Base-by-base conservation (phyloP, 2,888 invertebrate genomes). In the Steinernema hermaphroditum region DNA sequence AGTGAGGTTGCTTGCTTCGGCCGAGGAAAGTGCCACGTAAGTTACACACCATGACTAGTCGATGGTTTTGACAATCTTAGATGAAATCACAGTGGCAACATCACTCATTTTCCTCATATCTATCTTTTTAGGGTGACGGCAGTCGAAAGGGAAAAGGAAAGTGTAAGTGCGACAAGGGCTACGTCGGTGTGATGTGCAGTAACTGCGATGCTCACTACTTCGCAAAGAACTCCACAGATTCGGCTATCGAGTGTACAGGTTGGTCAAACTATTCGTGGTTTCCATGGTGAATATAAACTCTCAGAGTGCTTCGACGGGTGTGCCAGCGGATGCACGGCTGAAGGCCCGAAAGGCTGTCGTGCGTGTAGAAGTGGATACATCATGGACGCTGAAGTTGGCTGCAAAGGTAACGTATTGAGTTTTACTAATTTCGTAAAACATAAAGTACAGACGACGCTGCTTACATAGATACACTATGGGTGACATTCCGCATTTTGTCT, bases 111-210 rank as follows among this genome's bases (percentile, higher is more conserved):
- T 34, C n/a, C 0, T 14, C 68, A 70, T 73, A 68, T 75, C 32
- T 70, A 44, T 44, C 71, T 72, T 80, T 84, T 6, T 77, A 90
- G 89, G 96, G 96, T 0, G 91, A 92, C 76, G 96, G 96, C 0
- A 95, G 94, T 0, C 90, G 96, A 54, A 93, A 93, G 87, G 97
- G 97, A 0, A 94, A 92, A 85, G 97, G 96, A 0, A 91, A 92
- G 76, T 97, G 97, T 86, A 88, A 90, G 16, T 97, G 96, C 87
- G 91, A 94, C 83, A 84, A 87, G 6, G 96, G 94, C 0, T 96
- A 96, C 86, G 84, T 87, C 0, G 94, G 94, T 0, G 90, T 91
- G 0, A 87, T 89, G 32, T 97, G 97, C 88, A 90, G 91, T 71
- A 88, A 90, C n/a, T 97, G 97, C 87, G 89, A 90, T 16, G 86